Evolutionary conservation across 2,888 invertebrate genomes (phyloP).

Genomic region (Hololepta plana): DNA sequence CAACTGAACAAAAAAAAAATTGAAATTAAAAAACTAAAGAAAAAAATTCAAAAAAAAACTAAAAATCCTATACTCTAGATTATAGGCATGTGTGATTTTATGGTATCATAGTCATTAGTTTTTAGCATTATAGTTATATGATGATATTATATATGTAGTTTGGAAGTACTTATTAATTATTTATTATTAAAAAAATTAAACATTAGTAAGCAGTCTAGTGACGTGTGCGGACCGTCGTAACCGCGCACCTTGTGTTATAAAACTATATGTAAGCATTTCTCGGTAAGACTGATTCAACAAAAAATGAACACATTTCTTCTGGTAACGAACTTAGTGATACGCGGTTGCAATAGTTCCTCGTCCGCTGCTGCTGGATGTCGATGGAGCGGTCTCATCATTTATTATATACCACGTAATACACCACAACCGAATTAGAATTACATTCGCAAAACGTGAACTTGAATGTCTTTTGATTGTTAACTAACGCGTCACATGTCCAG

Average conservation of each 20-base stretch:
- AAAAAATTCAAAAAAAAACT: too few species aligned
- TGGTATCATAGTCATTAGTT: slow-evolving; percentile 29
- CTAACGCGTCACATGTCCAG: too few species aligned
- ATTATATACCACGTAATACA: too few species aligned
- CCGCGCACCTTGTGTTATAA: slow-evolving; percentile 10
- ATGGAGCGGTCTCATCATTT: too few species aligned
- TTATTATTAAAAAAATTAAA: slow-evolving; percentile 8
- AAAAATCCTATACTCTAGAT: slow-evolving; percentile 11
- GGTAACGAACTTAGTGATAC: slow-evolving; percentile 26
- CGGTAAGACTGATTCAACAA: slow-evolving; percentile 29
- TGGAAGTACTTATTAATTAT: slow-evolving; percentile 4
- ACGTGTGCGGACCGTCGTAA: slow-evolving; percentile 9
- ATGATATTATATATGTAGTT: slow-evolving; percentile 8
- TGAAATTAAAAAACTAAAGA: slow-evolving; percentile 1
- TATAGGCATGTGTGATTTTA: slow-evolving; percentile 30
- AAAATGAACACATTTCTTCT: slow-evolving; percentile 27
- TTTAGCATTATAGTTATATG: too few species aligned
- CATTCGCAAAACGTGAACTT: too few species aligned
- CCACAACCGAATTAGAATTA: too few species aligned
- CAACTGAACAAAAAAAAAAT: slow-evolving; percentile 16
- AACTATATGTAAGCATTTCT: slow-evolving; percentile 19
- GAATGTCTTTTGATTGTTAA: too few species aligned
- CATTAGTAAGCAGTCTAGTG: slow-evolving; percentile 15
- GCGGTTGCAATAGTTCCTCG: slow-evolving; percentile 13
- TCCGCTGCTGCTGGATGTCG: too few species aligned